Conservation (phyloP, 1,140 invertebrate genomes). For the Eurosta solidaginis region DNA sequence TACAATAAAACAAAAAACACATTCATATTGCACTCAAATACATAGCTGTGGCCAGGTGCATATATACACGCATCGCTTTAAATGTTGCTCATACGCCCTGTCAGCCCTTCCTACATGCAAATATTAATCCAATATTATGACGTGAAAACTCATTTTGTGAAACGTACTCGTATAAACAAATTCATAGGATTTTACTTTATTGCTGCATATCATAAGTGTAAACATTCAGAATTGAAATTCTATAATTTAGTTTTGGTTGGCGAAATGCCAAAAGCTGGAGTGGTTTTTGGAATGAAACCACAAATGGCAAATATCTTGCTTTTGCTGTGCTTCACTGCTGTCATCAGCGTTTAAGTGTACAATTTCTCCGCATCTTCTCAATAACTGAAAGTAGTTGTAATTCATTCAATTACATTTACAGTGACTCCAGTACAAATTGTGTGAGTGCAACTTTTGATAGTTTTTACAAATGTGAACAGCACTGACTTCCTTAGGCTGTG, state of each 20-base stretch:
- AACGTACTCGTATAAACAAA: too few relatives aligned
- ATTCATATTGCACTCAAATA: too few relatives aligned
- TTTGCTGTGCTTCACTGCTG: neutral
- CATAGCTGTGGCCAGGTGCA: too few relatives aligned
- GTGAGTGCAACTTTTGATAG: too few relatives aligned
- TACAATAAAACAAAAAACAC: too few relatives aligned
- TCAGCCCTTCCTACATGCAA: neutral
- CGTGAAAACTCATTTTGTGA: neutral
- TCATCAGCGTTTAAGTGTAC: constrained; percentile 3
- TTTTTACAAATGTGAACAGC: too few relatives aligned
- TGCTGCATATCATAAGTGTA: neutral
- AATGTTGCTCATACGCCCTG: neutral
- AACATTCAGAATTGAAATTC: neutral
- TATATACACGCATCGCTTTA: neutral
- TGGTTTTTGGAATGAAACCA: neutral
- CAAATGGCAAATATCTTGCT: neutral
- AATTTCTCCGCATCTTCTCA: neutral
- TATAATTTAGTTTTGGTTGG: neutral
- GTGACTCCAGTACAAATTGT: too few relatives aligned
- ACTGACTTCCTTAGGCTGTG: too few relatives aligned
- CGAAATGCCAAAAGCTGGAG: neutral
- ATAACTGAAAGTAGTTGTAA: neutral
- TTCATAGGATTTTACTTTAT: neutral
- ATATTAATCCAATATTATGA: neutral
- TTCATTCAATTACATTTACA: too few relatives aligned